These are phyloP conservation scores for Dromas ardeola DNA, from an alignment of 2,113 vertebrate genomes.

Conservation along the genomic window DNA sequence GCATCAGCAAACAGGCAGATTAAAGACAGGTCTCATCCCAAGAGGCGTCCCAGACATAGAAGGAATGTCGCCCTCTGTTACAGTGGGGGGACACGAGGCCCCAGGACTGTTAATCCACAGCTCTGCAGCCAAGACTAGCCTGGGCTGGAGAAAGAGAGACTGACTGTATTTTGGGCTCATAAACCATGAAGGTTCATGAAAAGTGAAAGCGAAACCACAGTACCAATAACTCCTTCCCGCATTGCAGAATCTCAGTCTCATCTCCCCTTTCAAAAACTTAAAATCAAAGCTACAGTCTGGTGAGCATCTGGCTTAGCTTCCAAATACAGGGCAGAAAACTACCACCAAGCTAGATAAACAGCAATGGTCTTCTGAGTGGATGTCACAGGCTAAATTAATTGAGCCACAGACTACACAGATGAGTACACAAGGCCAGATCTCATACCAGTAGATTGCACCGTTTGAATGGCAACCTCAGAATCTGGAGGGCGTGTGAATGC, in stretches of 20 bases:
- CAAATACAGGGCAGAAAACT: not conserved
- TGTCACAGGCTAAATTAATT: not conserved
- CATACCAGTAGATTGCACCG: not conserved
- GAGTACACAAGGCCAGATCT: not conserved
- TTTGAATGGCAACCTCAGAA: not conserved
- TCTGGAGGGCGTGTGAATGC: not conserved
- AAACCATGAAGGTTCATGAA: not conserved
- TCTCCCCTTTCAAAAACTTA: not conserved
- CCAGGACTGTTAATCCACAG: not conserved
- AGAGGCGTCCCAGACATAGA: not conserved
- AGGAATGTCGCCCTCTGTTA: too few relatives aligned
- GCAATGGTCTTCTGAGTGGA: not conserved
- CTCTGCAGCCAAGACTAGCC: not conserved
- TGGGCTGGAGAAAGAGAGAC: not conserved
- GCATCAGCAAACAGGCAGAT: not conserved
- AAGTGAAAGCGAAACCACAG: not conserved
- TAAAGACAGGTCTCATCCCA: not conserved
- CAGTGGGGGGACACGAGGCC: not conserved
- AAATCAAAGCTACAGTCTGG: not conserved
- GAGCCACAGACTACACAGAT: not conserved
- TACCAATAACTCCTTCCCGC: not conserved
- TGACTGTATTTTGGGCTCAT: not conserved
- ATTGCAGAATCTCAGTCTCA: not conserved
- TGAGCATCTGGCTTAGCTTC: not conserved
- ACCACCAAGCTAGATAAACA: not conserved